Conservation (phyloP, 2,797 vertebrate species). For the Apogon talboti region DNA sequence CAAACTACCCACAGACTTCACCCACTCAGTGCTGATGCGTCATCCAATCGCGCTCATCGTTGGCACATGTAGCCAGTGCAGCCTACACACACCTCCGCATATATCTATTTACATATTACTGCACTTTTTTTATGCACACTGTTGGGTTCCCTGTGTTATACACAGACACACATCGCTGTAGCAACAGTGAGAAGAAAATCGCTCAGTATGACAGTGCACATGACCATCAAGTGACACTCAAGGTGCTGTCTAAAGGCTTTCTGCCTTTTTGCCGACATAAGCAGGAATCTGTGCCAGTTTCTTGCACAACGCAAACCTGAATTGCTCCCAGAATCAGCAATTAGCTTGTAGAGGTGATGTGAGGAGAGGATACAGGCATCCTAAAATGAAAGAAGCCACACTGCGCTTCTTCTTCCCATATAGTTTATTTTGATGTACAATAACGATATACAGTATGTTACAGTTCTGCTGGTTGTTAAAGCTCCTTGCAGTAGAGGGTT, state of each 20-base stretch:
- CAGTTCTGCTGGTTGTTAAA: not conserved
- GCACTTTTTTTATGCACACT: slow-evolving; percentile 5
- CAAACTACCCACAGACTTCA: slow-evolving; percentile 63
- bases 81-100: slow-evolving; percentile 58
- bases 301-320: slow-evolving; percentile 61
- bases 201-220: slow-evolving; percentile 1
- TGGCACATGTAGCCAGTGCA: slow-evolving; percentile 50
- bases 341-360: slow-evolving; percentile 41
- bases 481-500: not conserved
- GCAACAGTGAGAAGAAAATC: slow-evolving; percentile 22
- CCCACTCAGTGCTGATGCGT: slow-evolving; percentile 76
- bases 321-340: slow-evolving; percentile 50
- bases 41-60: slow-evolving; percentile 56
- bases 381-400: slow-evolving; percentile 13
- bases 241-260: slow-evolving; percentile 14
- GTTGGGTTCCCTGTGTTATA: not conserved
- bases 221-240: slow-evolving; percentile 49
- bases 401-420: not conserved
- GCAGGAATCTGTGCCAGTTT: slow-evolving; percentile 44
- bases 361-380: slow-evolving; percentile 24
- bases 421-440: slow-evolving; percentile 12
- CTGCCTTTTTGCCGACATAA: slow-evolving; percentile 57
- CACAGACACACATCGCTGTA: slow-evolving; percentile 8
- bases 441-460: not conserved
- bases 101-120: slow-evolving; percentile 44